A percentile compares a stretch with the other conserved stretches of the same genome.
Conservation (phyloP, 2,797 vertebrate genomes). For the Spinus pinus region DNA sequence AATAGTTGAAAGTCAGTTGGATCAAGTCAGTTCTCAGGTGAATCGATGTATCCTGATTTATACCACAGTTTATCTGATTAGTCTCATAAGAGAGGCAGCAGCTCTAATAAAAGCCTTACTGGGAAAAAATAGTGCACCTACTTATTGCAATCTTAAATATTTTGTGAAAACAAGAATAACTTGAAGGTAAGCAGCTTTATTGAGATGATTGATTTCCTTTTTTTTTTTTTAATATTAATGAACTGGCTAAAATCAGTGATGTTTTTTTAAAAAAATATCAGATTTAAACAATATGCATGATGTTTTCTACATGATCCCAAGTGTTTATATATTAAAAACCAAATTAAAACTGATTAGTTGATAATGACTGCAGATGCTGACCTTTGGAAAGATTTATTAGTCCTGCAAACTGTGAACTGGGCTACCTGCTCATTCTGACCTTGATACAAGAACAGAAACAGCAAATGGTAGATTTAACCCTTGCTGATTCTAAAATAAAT, state of each 20-base stretch:
- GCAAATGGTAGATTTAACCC: slow-evolving; percentile 59
- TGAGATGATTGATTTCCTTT: slow-evolving; percentile 54
- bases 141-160: slow-evolving; percentile 58
- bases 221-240: slow-evolving; percentile 44
- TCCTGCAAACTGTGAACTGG: slow-evolving; percentile 57
- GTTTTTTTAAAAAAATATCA: background rate
- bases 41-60: background rate
- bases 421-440: slow-evolving; percentile 59
- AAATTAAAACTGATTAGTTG: slow-evolving; percentile 68
- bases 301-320: slow-evolving; percentile 61
- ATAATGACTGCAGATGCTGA: slow-evolving; percentile 66
- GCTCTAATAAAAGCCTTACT: slow-evolving; percentile 20
- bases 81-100: background rate
- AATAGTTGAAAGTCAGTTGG: slow-evolving; percentile 28
- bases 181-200: slow-evolving; percentile 45
- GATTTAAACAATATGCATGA: slow-evolving; percentile 45
- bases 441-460: slow-evolving; percentile 59
- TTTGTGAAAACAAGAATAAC: slow-evolving; percentile 48
- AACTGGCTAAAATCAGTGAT: slow-evolving; percentile 41
- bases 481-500: slow-evolving; percentile 44
- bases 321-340: slow-evolving; percentile 65
- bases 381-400: slow-evolving; percentile 69
- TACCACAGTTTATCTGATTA: slow-evolving; percentile 31
- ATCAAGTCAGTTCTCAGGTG: slow-evolving; percentile 19
- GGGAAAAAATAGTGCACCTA: background rate